A percentile compares a stretch with the other conserved stretches of the same genome.
phyloP scores from a whole-genome alignment of 2,797 vertebrate species.

The Trachurus trachurus region DNA sequence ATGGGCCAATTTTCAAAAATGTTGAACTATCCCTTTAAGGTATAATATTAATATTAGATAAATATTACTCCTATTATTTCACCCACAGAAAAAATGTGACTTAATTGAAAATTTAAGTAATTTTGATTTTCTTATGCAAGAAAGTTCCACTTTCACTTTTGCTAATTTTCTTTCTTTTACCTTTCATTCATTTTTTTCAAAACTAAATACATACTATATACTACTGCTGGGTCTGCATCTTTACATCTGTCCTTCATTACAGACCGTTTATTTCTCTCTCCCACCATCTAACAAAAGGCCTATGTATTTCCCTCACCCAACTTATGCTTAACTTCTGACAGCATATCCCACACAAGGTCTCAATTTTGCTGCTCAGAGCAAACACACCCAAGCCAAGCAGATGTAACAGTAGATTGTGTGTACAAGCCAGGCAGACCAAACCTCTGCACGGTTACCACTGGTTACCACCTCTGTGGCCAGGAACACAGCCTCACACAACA shows the following conservation, averaged over 20 bases:
- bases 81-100: neutral
- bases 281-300: neutral
- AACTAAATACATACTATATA: neutral
- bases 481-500: slow-evolving; percentile 48
- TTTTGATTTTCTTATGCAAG: neutral
- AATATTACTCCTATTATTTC: neutral
- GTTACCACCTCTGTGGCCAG: slow-evolving; percentile 70
- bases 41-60: no score
- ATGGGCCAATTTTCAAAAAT: no score
- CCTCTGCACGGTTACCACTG: slow-evolving; percentile 61
- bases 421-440: slow-evolving; percentile 46
- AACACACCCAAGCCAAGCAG: slow-evolving; percentile 54
- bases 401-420: slow-evolving; percentile 61
- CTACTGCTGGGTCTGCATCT: neutral
- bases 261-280: neutral
- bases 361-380: slow-evolving; percentile 30
- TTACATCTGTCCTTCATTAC: neutral
- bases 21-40: no score
- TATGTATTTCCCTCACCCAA: slow-evolving; percentile 1
- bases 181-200: neutral
- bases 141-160: neutral
- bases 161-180: neutral
- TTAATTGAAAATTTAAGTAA: no score
- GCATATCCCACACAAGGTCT: slow-evolving; percentile 37
- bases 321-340: slow-evolving; percentile 41